phyloP scores from a whole-genome alignment of 2,113 vertebrate species.

The Heliornis fulica region DNA sequence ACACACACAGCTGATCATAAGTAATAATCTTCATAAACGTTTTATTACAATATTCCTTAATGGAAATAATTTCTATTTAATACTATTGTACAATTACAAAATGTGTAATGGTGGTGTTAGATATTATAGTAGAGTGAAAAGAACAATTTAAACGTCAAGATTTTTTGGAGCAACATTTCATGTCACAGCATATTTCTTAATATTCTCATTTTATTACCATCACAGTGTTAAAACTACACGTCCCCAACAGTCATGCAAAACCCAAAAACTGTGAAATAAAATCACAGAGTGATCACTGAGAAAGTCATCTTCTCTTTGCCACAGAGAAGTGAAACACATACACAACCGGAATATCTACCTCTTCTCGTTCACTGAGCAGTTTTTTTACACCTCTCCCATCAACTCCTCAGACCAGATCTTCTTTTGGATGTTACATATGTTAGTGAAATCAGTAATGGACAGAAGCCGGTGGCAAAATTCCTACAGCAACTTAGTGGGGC shows the following conservation, averaged over 20 bases:
- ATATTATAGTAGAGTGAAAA: background rate
- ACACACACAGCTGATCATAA: background rate
- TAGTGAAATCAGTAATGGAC: background rate
- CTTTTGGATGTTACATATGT: background rate
- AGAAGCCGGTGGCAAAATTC: background rate
- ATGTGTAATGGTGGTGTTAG: background rate
- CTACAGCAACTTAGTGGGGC: background rate
- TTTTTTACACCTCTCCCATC: background rate
- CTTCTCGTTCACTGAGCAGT: background rate
- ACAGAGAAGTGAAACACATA: background rate
- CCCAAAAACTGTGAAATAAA: background rate
- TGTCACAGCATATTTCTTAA: background rate
- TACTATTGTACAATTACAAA: background rate
- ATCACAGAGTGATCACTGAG: background rate
- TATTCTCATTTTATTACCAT: background rate
- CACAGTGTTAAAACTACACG: background rate
- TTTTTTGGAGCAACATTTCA: background rate
- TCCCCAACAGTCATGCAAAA: background rate
- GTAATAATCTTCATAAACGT: background rate
- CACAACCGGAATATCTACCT: background rate
- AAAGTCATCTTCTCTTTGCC: background rate
- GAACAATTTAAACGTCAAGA: background rate
- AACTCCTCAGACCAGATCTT: background rate
- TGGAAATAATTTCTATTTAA: constrained; percentile 6
- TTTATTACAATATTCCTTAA: background rate